Evolutionary conservation across 2,797 vertebrate genomes (phyloP).

Genomic region (Aselliscus stoliczkanus): DNA sequence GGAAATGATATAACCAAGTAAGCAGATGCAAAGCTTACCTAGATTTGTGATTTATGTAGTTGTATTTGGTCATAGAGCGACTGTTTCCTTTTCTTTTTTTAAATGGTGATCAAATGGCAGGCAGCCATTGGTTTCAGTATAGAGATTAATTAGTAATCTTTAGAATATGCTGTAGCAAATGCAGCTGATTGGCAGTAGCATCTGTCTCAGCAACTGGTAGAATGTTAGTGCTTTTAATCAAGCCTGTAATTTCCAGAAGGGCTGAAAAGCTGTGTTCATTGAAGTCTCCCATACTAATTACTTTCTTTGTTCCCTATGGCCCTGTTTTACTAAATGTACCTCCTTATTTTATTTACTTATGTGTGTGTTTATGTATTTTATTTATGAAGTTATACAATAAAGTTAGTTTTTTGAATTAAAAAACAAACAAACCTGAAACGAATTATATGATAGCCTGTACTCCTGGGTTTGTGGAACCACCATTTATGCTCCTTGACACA

Average conservation of each 20-base stretch:
- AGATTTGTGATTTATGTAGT: slow-evolving; percentile 24
- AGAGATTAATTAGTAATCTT: slow-evolving; percentile 83
- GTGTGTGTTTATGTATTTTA: not conserved
- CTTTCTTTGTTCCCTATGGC: not conserved
- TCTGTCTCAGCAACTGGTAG: slow-evolving; percentile 86
- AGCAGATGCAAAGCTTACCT: not conserved
- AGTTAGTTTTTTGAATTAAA: not conserved
- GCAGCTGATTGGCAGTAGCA: slow-evolving; percentile 90
- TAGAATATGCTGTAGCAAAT: slow-evolving; percentile 82
- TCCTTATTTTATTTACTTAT: not conserved
- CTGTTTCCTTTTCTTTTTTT: slow-evolving; percentile 74
- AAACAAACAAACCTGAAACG: not conserved
- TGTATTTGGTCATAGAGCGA: not conserved
- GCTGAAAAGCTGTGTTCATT: slow-evolving; percentile 79
- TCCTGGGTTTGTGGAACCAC: not conserved
- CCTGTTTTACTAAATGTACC: slow-evolving; percentile 9
- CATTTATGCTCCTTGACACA: not conserved
- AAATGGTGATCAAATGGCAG: slow-evolving; percentile 73
- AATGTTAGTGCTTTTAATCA: slow-evolving; percentile 75
- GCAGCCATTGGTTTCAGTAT: slow-evolving; percentile 71
- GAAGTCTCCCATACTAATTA: slow-evolving; percentile 65
- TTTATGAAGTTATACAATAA: slow-evolving; percentile 34
- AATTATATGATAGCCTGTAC: not conserved
- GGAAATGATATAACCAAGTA: slow-evolving; percentile 15
- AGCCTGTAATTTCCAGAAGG: slow-evolving; percentile 81